Conservation (phyloP, 2,797 vertebrate species). For the Rousettus madagascariensis region DNA sequence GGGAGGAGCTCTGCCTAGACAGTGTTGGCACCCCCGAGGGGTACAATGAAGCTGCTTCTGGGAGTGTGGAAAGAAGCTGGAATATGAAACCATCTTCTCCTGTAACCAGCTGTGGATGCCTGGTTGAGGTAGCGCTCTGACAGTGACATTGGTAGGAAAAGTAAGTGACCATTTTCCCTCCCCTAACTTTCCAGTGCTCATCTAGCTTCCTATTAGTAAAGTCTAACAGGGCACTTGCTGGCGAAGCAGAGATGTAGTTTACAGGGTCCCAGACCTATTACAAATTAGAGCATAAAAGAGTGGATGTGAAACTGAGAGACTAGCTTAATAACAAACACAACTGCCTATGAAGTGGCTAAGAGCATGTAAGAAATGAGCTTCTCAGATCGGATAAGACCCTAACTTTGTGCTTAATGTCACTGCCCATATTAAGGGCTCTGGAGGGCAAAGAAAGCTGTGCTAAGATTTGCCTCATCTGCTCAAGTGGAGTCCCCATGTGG, state of each 20-base stretch:
- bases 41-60: neutral
- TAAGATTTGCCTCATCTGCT: neutral
- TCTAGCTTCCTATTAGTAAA: neutral
- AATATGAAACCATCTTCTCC: neutral
- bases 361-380: neutral
- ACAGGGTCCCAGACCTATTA: neutral
- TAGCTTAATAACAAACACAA: neutral
- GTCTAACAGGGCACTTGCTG: neutral
- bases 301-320: neutral
- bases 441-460: neutral
- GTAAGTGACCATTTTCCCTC: neutral
- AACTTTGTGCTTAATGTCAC: neutral
- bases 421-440: conserved; percentile 1
- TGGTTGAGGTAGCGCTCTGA: neutral
- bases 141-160: neutral
- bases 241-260: neutral
- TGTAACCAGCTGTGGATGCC: neutral
- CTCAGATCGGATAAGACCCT: neutral
- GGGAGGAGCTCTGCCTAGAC: neutral
- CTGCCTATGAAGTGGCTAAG: neutral
- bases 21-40: neutral
- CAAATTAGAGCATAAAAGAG: neutral
- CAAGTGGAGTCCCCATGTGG: neutral
- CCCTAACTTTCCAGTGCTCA: neutral
- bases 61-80: neutral